Evolutionary conservation across 1,140 invertebrate genomes (phyloP).

Genomic region (Orchestia grillus): DNA sequence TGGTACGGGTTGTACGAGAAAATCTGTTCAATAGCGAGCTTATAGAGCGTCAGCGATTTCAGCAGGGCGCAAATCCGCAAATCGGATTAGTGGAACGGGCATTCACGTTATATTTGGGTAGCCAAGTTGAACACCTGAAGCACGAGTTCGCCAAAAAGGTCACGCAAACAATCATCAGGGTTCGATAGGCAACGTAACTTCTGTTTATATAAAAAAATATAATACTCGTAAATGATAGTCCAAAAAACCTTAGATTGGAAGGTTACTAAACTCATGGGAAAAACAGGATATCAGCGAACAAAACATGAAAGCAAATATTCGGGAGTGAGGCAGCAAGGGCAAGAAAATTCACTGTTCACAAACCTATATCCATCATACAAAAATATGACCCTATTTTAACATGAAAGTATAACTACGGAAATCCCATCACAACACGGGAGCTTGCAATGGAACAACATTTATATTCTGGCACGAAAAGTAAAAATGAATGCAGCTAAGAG

Average conservation of each 20-base stretch:
- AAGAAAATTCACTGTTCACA: background rate
- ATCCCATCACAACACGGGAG: no score
- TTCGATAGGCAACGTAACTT: background rate
- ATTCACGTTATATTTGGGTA: background rate
- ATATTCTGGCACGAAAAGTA: background rate
- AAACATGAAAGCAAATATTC: background rate
- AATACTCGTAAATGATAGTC: background rate
- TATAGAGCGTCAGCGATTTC: background rate
- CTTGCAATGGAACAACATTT: no score
- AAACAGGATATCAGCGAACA: background rate
- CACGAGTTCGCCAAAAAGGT: background rate
- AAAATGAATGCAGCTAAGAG: background rate
- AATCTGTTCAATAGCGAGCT: background rate
- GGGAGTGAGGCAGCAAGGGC: background rate
- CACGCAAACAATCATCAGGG: background rate
- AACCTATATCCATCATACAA: background rate
- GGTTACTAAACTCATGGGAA: background rate
- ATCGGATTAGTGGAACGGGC: background rate
- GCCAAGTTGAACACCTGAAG: slow-evolving; percentile 5
- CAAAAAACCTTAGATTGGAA: background rate
- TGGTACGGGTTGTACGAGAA: background rate
- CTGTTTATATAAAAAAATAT: background rate
- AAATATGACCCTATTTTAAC: background rate
- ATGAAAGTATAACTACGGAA: background rate
- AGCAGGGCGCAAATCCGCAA: background rate